Percentiles rank a stretch among this genome's conserved stretches.
These are phyloP conservation scores for Poliocrania exsul DNA, from an alignment of 2,797 vertebrate genomes.

Conservation along the genomic window DNA sequence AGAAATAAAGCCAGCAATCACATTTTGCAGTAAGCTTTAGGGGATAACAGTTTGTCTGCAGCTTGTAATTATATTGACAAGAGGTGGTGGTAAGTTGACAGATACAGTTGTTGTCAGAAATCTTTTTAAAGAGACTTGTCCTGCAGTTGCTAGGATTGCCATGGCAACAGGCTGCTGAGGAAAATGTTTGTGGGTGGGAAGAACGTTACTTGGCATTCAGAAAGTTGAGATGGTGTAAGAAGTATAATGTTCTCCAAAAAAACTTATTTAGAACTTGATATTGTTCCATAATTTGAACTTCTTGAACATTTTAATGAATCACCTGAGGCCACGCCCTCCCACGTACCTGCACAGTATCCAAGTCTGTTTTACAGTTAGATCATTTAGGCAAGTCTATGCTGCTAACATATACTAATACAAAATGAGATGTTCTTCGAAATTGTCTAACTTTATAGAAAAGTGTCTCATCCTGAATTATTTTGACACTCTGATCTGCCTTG, in stretches of 20 bases:
- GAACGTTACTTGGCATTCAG: neutral
- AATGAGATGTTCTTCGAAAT: neutral
- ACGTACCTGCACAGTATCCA: neutral
- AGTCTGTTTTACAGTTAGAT: neutral
- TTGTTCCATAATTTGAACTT: neutral
- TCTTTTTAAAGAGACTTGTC: conserved; percentile 15
- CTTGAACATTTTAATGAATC: neutral
- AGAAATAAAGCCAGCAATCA: conserved; percentile 6
- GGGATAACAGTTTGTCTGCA: neutral
- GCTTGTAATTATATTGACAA: conserved; percentile 34
- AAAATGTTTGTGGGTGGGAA: conserved; percentile 24
- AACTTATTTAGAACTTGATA: neutral
- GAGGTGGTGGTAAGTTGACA: conserved; percentile 31
- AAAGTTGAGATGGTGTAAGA: neutral
- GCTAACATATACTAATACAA: neutral
- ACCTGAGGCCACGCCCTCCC: neutral
- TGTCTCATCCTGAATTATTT: neutral
- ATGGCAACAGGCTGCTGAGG: conserved; percentile 37
- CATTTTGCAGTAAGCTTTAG: neutral
- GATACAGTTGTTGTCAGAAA: conserved; percentile 34
- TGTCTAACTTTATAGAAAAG: neutral
- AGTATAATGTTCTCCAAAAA: neutral
- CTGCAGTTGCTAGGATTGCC: conserved; percentile 18
- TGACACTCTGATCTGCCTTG: neutral
- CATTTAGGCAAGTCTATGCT: neutral